Base-by-base conservation (phyloP, 2,113 vertebrate species). In the Suncus etruscus region DNA sequence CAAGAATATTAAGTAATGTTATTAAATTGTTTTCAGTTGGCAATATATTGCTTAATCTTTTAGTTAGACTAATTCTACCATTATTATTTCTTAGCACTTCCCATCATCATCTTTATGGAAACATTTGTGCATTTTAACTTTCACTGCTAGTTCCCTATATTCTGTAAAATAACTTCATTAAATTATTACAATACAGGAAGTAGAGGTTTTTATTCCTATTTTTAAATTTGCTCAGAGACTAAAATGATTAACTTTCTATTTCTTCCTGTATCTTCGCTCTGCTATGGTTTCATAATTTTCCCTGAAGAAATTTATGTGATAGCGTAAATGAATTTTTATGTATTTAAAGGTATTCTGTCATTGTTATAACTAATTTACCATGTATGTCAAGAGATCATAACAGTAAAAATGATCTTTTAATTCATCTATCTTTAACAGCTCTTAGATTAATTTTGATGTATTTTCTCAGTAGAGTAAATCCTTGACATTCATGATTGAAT, bases 281-380 rank as follows among this genome's bases (percentile, higher is more conserved):
- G 58, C 14, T 24, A 63, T 76, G 7, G 2, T 81, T 81, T 91
- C 29, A 69, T 63, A 32, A 32, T 90, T 96, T 84, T 82, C 78
- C 63, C 79, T 90, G 75, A 91, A 79, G 66, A 82, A 27, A 92
- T 92, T 77, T 8, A n/a, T 18, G 16, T 77, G 25, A 29, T 70
- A 50, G n/a, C 81, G 75, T 92, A 77, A 89, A 85, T 82, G 91
- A 91, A 79, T 76, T 85, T 47, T 89, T 54, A 7, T 54, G 29
- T 75, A 69, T 75, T 94, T 75, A 85, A 94, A 87, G 72, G n/a
- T 83, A 87, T 82, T 81, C 85, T 80, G 68, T 50, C 83, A 82
- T 72, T n/a, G 68, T 75, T 66, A 78, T 32, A 89, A 73, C 39
- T 24, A 78, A 87, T 92, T 89, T 76, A 39, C 32, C 29, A 16